These are phyloP conservation scores for Agrotis puta DNA, from an alignment of 2,888 invertebrate species.

Conservation along the genomic window DNA sequence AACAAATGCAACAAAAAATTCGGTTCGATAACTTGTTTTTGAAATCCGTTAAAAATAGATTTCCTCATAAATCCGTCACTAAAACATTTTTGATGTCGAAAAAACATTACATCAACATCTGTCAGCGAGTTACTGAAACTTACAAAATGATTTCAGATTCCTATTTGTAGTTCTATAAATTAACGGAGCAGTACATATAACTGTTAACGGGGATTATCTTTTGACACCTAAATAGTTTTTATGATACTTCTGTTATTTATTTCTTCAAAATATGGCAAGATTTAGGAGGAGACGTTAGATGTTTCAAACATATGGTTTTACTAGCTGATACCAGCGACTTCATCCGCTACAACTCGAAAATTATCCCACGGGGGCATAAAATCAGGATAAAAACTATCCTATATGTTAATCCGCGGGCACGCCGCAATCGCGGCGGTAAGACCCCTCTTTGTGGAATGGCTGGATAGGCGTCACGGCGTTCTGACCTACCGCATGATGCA, in stretches of 20 bases:
- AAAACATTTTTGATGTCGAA: background rate
- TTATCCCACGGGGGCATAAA: no score
- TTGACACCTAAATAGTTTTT: conserved; percentile 24
- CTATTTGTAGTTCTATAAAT: conserved; percentile 27
- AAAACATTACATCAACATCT: background rate
- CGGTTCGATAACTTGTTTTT: no score
- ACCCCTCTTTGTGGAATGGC: no score
- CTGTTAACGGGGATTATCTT: background rate
- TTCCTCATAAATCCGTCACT: background rate
- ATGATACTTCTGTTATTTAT: conserved; percentile 13
- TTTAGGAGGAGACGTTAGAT: conserved; percentile 28
- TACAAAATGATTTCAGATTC: background rate
- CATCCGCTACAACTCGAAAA: no score
- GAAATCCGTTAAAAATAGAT: no score
- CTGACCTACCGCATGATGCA: no score
- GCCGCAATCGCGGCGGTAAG: no score
- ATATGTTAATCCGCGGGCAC: no score
- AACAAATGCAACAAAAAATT: no score
- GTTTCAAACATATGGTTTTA: conserved; percentile 7
- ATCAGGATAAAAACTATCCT: no score
- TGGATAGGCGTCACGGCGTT: no score
- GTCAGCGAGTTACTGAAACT: background rate
- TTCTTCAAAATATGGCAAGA: conserved; percentile 2
- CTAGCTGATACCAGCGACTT: no score
- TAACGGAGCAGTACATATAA: background rate